Evolutionary conservation across 2,113 vertebrate species (phyloP), one percentile per base, ranked within the genome.

Genomic region (Sander vitreus): DNA sequence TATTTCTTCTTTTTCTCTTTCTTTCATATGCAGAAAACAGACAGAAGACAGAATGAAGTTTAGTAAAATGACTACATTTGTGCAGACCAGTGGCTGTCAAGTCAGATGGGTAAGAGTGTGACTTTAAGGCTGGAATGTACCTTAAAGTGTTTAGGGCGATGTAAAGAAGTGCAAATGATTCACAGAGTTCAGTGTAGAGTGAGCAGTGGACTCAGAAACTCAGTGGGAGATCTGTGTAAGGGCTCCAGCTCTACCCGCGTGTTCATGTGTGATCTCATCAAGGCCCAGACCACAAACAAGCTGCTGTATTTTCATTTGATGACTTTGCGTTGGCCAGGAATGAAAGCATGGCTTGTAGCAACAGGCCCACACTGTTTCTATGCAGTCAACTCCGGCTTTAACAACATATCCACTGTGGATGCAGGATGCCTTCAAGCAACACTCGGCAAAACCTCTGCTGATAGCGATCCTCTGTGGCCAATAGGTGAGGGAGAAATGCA

Each of bases 231-330:
- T 60, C 70, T 54, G 65, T 76, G 67, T 16, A 73, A 73, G 85
- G 68, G 68, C 69, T 57, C 1, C 25, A 72, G 84, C 73, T 81
- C 78, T 75, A 66, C 80, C 76, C 74, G 71, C 72, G 18, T 63
- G 79, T 65, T 82, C 73, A 7, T 83, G 78, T 91, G 83, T 91
- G 89, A 91, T 91, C 89, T 87, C 84, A 90, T 88, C 83, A 4
- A 80, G 86, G 89, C 91, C 87, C 59, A 82, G 88, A 92, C 73
- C 91, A 86, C 93, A 92, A 90, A 93, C 90, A 82, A 75, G 84
- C 89, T 69, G 70, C 84, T 63, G 33, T n/a, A 66, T 86, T 89
- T 90, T 90, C 79, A 89, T 91, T 87, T 85, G 53, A 74, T 77
- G 84, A 78, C 83, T 87, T 73, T 77, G 78, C 57, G 79, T 89